A percentile compares a stretch with the other conserved stretches of the same genome.
Conservation (phyloP, 35 echinoderm and acorn worm species). For the Ophiothrix spiculata region DNA sequence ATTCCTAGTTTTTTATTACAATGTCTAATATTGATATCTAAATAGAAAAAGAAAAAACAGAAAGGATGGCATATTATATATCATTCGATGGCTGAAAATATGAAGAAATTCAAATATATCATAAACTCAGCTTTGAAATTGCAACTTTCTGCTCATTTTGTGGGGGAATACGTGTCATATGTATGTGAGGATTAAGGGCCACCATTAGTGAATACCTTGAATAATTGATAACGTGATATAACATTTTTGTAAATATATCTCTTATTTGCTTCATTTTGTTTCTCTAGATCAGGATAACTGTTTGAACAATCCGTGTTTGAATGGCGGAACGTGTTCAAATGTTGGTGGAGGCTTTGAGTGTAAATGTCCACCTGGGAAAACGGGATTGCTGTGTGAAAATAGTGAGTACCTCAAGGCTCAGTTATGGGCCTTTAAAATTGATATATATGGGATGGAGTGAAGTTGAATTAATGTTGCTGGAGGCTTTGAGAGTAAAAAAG, state of each 20-base stretch:
- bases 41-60: too few relatives aligned
- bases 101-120: neutral
- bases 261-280: too few relatives aligned
- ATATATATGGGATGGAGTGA: neutral
- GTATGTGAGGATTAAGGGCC: too few relatives aligned
- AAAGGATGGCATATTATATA: too few relatives aligned
- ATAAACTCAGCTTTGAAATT: neutral
- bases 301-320: conserved; percentile 16
- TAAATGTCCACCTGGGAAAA: conserved; percentile 38
- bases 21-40: too few relatives aligned
- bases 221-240: too few relatives aligned
- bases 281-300: conserved; percentile 40
- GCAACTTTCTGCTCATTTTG: neutral
- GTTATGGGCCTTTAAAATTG: neutral
- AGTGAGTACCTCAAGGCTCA: neutral
- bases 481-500: too few relatives aligned
- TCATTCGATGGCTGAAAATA: too few relatives aligned
- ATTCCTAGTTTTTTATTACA: too few relatives aligned
- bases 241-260: too few relatives aligned
- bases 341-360: conserved; percentile 20
- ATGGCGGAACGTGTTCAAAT: conserved; percentile 20
- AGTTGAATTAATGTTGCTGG: neutral
- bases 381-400: conserved; percentile 35
- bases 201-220: too few relatives aligned
- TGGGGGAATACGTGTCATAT: neutral